Evolutionary conservation across 2,113 vertebrate genomes (phyloP), one percentile per base, ranked within the genome.

Genomic region (Cyprinodon tularosa): DNA sequence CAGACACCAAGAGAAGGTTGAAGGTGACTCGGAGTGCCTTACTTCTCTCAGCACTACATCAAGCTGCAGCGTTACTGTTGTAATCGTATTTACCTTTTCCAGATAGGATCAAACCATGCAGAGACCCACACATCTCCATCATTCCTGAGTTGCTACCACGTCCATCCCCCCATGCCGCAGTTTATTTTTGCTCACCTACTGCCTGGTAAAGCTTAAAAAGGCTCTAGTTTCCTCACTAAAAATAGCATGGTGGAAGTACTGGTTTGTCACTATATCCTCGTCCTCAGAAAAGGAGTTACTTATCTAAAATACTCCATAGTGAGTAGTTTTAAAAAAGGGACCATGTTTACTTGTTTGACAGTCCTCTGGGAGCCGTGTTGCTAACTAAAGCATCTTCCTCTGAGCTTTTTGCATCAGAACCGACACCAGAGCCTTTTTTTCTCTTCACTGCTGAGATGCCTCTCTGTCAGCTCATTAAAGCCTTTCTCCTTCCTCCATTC

Each of bases 1-100:
- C 76, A 86, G 90, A 92, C 90, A 91, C 92, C 81, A 17, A 42
- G 74, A 84, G 80, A 91, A 91, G 88, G 88, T 88, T 87, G 88
- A 89, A 92, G 88, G 83, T 90, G 78, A 86, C 86, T 74, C 59
- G 4, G 73, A 72, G 83, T 89, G 83, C 86, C 40, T 40, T 66
- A 11, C 61, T 47, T 53, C 63, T 20, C 0, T 47, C 66, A 66
- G 5, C 48, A 78, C 29, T 40, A 4, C 22, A 66, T 59, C 44
- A 7, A 65, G 15, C 53, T 60, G 47, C 77, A 72, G 66, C 72
- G 62, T 83, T 71, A 69, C 47, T 29, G 39, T 59, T 29, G 68
- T 53, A 11, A 70, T 77, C 44, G 20, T 78, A 71, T 87, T 89
- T 82, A 76, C 78, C 77, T 81, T 84, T 50, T 39, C 22, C 73